Conservation (phyloP, 2,888 invertebrate species). For the Cistogaster globosa region DNA sequence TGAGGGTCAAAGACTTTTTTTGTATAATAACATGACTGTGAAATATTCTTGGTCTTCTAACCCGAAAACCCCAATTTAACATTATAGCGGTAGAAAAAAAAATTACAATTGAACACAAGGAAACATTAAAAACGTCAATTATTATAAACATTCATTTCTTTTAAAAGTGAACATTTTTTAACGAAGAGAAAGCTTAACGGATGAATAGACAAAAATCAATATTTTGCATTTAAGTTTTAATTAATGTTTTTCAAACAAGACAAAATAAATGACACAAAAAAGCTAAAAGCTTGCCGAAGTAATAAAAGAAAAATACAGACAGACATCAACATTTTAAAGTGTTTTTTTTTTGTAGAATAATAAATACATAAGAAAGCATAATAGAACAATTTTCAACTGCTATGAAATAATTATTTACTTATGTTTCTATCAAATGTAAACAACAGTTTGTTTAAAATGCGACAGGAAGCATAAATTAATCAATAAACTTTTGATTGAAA, state of each 20-base stretch:
- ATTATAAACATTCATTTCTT: background rate
- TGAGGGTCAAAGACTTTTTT: conserved; percentile 18
- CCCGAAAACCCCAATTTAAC: conserved; percentile 25
- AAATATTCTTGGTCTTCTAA: conserved; percentile 12
- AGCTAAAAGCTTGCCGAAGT: background rate
- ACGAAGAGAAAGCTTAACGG: conserved; percentile 56
- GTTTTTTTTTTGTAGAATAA: no score
- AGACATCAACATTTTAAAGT: no score
- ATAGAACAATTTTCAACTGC: no score
- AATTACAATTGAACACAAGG: background rate
- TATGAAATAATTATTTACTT: no score
- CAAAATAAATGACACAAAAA: background rate
- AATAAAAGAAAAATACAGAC: no score
- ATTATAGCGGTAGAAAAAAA: conserved; percentile 16
- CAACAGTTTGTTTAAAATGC: no score
- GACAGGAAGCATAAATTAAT: no score
- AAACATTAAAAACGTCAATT: conserved; percentile 10
- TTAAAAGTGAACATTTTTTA: conserved; percentile 4
- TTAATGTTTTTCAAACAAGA: background rate
- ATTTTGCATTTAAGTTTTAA: conserved; percentile 13
- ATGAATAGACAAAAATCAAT: conserved; percentile 54
- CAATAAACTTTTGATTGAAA: no score
- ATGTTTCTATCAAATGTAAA: no score
- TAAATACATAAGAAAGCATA: no score
- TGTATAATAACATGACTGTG: background rate